Evolutionary conservation across 2,888 invertebrate species (phyloP), one percentile per base, ranked within the genome.

Genomic region (Eumacrocentrus americanus): DNA sequence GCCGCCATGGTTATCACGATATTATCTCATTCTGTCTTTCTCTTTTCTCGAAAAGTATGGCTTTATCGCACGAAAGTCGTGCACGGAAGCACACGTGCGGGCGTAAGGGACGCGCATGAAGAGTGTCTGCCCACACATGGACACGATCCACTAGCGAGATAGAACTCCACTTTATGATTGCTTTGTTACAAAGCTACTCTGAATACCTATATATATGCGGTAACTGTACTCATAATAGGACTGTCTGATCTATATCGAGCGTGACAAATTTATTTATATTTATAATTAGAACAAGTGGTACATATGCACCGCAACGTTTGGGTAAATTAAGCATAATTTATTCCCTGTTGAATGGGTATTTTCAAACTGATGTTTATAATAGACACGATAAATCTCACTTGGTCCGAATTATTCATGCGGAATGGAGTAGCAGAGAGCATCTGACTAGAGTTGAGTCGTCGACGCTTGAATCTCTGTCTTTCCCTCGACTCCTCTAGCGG

Each of bases 11-110:
- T 55, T 52, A 58, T 58, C 58, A 25, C 22, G 18, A 35, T 34
- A 55, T 60, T 55, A 60, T 60, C 60, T 54, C 34, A 46, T 12
- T 53, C n/a, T 34, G 20, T 51, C 40, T 50, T 51, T 23, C 44
- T n/a, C n/a, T n/a, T n/a, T n/a, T 44, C 38, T 44, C 50, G 23
- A 48, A 60, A 55, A 60, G 42, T 56, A 51, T 55, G 60, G 34
- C 55, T 55, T 51, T 55, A 60, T 56, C 51, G 23, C 59, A 51
- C 50, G 57, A 58, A 46, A 50, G 34, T 38, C 34, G 29, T 29
- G 37, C 54, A 54, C 44, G 44, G 29, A 44, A 29, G 20, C 29
- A 5, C 23, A 42, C 14, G 16, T 34, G 18, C 9, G 4, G 11
- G n/a, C 18, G n/a, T 12, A 18, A 6, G 12, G 22, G 12, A 25